phyloP scores from a whole-genome alignment of 2,797 vertebrate species.

The Oceanodroma leucorhoa region DNA sequence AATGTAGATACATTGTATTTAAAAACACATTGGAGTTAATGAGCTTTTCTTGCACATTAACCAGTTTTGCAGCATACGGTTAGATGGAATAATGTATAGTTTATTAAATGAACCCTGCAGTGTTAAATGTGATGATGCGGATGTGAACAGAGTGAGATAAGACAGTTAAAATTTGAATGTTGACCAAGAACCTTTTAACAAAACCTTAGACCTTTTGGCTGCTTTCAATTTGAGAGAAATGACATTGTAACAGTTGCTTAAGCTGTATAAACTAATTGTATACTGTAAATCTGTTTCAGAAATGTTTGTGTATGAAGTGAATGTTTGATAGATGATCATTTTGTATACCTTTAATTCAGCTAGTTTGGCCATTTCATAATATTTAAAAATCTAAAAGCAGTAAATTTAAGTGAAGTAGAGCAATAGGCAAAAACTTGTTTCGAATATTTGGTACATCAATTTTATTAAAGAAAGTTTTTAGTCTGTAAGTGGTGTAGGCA shows the following conservation, averaged over 20 bases:
- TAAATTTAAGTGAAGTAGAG: slow-evolving; percentile 21
- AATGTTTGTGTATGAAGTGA: slow-evolving; percentile 61
- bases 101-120: slow-evolving; percentile 9
- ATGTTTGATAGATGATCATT: slow-evolving; percentile 65
- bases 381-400: slow-evolving; percentile 29
- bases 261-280: slow-evolving; percentile 49
- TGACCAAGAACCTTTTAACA: slow-evolving; percentile 26
- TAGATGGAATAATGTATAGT: background rate
- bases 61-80: background rate
- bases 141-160: background rate
- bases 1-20: slow-evolving; percentile 65
- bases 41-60: slow-evolving; percentile 53
- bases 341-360: slow-evolving; percentile 64
- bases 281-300: slow-evolving; percentile 60
- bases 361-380: slow-evolving; percentile 43
- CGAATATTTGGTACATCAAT: slow-evolving; percentile 18
- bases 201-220: slow-evolving; percentile 5
- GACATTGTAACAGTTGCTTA: slow-evolving; percentile 35
- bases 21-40: slow-evolving; percentile 19
- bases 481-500: background rate
- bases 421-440: slow-evolving; percentile 35
- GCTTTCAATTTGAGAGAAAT: slow-evolving; percentile 42
- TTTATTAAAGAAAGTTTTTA: slow-evolving; percentile 36
- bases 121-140: background rate
- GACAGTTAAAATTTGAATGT: background rate